A percentile compares a stretch with the other conserved stretches of the same genome.
Conservation (phyloP, 2,888 invertebrate genomes). For the Spisula solida region DNA sequence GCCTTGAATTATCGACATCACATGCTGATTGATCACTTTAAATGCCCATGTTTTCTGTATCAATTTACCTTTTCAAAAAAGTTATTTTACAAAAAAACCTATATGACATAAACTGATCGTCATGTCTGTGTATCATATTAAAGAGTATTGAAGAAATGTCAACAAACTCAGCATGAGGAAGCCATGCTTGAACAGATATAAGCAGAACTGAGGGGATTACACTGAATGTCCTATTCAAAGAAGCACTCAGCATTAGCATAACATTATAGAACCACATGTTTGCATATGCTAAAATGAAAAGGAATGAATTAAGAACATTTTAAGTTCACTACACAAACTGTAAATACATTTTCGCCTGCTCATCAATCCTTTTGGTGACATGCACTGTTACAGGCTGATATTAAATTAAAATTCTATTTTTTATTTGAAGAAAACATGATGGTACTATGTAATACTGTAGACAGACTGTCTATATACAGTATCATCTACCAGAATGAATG, state of each 20-base stretch:
- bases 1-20: too few relatives aligned
- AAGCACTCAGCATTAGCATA: neutral
- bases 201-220: neutral
- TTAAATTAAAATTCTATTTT: too few relatives aligned
- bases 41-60: neutral
- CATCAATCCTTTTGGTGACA: neutral
- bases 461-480: too few relatives aligned
- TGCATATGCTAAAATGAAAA: neutral
- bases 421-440: too few relatives aligned
- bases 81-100: neutral
- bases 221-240: neutral
- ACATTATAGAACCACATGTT: neutral
- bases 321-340: neutral
- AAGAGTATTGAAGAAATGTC: neutral
- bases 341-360: neutral
- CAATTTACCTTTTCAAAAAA: neutral
- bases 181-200: neutral
- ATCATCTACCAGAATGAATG: too few relatives aligned
- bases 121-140: neutral
- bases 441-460: too few relatives aligned
- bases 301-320: neutral
- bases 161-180: neutral
- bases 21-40: neutral
- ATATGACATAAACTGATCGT: neutral
- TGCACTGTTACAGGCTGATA: neutral